Base-by-base conservation (phyloP, 2,888 invertebrate species). In the Cephus spinipes region DNA sequence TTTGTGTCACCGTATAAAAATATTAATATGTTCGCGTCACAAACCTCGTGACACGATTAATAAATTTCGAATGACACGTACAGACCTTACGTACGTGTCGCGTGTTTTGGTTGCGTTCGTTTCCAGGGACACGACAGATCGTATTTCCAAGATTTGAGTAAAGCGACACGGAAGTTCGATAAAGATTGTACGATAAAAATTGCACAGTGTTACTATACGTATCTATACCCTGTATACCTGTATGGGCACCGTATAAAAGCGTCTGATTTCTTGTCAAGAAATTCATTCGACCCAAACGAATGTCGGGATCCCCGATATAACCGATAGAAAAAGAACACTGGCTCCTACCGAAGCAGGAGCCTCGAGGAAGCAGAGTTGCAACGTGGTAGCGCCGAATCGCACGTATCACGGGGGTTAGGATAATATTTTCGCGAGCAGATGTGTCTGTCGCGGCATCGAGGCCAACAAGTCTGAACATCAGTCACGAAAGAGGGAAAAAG, bases 401-500 rank as follows among this genome's bases (percentile, higher is more conserved):
- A 33, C 32, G 35, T 30, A 74, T 74, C 74, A 33, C 33, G 33
- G 74, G 23, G 74, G 33, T 30, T 33, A 33, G 74, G n/a, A 74
- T 74, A 34, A 74, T 74, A 74, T 74, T 74, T 74, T 74, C 35
- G 36, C 34, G 34, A 12, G 71, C 71, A 71, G 71, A 33, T 31
- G 71, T 71, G 71, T 34, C 31, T 33, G 74, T 32, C 74, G 23
- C 35, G 23, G 36, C 74, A 34, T 74, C 74, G 74, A 23, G 73
- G 74, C 82, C 81, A 86, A 87, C 86, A 84, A 85, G 86, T 85
- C 85, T 79, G 84, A 83, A 82, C 82, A 81, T 80, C 82, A 81
- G 85, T 84, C 81, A 83, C 73, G 85, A 83, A 83, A 81, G 85
- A 84, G 85, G 83, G 86, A 85, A 86, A 84, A 84, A 85, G 84